These are phyloP conservation scores for Embidobia sp. DNA, from an alignment of 2,888 invertebrate genomes.

Conservation along the genomic window DNA sequence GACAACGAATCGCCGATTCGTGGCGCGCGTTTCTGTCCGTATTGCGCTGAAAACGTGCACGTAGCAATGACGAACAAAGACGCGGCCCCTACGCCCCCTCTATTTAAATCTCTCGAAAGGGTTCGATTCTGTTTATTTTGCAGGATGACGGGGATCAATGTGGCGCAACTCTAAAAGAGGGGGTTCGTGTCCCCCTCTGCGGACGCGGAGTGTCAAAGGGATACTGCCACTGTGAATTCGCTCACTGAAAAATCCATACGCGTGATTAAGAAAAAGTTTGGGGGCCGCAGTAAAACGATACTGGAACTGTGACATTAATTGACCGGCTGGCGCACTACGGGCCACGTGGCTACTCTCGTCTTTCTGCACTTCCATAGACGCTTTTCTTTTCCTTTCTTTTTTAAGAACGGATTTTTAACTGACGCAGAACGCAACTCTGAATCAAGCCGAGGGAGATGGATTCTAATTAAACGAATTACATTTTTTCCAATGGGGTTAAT, in stretches of 20 bases:
- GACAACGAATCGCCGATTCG: conserved; percentile 79
- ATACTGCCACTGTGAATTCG: conserved; percentile 58
- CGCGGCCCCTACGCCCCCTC: conserved; percentile 56
- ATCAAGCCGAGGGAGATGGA: conserved; percentile 6
- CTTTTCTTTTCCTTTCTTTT: too few species aligned
- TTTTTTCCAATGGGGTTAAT: conserved; percentile 18
- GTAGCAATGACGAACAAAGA: conserved; percentile 70
- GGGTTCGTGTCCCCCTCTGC: conserved; percentile 56
- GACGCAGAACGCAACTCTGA: conserved; percentile 44
- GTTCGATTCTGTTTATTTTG: conserved; percentile 79
- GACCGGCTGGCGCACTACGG: conserved; percentile 50
- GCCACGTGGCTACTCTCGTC: conserved; percentile 64
- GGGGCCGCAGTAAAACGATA: conserved; percentile 72
- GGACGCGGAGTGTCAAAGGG: conserved; percentile 57
- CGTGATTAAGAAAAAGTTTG: conserved; percentile 65
- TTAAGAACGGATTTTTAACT: conserved; percentile 27
- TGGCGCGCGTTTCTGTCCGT: conserved; percentile 65
- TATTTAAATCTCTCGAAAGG: conserved; percentile 77
- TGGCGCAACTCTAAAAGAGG: conserved; percentile 27
- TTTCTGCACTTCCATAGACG: conserved; percentile 44
- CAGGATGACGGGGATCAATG: conserved; percentile 64
- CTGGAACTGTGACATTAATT: conserved; percentile 73
- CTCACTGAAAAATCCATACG: conserved; percentile 68
- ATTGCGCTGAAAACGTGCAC: conserved; percentile 42
- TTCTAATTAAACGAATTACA: conserved; percentile 43